A percentile compares a stretch with the other conserved stretches of the same genome.
phyloP scores from a whole-genome alignment of 2,113 vertebrate species.

The Pyxicephalus adspersus region DNA sequence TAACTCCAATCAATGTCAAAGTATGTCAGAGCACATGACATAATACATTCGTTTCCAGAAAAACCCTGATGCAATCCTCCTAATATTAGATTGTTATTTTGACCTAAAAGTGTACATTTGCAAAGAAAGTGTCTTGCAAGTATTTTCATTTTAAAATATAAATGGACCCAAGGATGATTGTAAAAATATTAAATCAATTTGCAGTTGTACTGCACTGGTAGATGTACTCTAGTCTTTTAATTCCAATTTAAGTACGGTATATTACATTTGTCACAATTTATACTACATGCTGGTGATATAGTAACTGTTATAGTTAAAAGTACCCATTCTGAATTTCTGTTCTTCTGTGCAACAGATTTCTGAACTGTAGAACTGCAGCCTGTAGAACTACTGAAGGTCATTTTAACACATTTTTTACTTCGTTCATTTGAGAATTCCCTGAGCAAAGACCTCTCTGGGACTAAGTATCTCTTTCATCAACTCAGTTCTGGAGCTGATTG shows the following conservation, averaged over 20 bases:
- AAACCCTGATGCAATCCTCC: conserved; percentile 1
- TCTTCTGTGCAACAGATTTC: no score
- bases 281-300: no score
- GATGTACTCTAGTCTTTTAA: conserved; percentile 26
- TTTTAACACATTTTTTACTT: no score
- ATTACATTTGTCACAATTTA: no score
- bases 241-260: conserved; percentile 29
- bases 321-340: no score
- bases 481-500: no score
- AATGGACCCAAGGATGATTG: conserved; percentile 11
- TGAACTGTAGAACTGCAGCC: no score
- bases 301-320: no score
- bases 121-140: background rate
- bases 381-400: no score
- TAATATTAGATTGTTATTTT: conserved; percentile 12
- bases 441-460: no score
- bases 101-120: conserved; percentile 13
- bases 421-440: no score
- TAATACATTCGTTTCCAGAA: conserved; percentile 16
- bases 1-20: conserved; percentile 15
- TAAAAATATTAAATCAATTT: conserved; percentile 32
- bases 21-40: background rate
- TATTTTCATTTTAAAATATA: conserved; percentile 17
- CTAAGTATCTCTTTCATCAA: no score
- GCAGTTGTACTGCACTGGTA: conserved; percentile 1